Evolutionary conservation across 2,888 invertebrate species (phyloP), one percentile per base, ranked within the genome.

Genomic region (Muschampia plurimacula): DNA sequence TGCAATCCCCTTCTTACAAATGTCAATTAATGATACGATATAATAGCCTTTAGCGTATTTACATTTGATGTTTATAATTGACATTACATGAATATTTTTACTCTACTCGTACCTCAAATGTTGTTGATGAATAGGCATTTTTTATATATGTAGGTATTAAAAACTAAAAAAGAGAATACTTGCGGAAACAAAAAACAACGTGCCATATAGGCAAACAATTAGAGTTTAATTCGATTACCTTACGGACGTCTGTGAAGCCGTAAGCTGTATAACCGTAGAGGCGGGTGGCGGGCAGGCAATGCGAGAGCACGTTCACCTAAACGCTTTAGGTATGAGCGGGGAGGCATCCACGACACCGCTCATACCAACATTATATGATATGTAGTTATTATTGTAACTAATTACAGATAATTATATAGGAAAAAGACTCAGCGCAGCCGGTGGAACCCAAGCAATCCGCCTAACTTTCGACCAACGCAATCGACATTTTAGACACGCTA

Each of bases 261-360:
- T 44, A 59, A 15, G 22, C 70, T 57, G 46, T 59, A 41, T 41
- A 41, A 41, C 41, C 9, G 41, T 41, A 41, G 41, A 10, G 46
- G 46, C 46, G 46, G 65, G 72, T 75, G 78, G 82, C 86, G 82
- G 83, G 85, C 87, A 84, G 90, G 84, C 89, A 86, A 87, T 87
- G 92, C 90, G 91, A 83, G 82, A 78, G 77, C 78, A 84, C 91
- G 91, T 86, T 81, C 90, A 91, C 91, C 90, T 92, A 89, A 92
- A 94, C 93, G 93, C 93, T 94, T 94, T 94, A 94, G 93, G 93
- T 93, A 93, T 94, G 93, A 89, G 93, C 87, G 93, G 93, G 89
- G 89, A 84, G 85, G 93, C 93, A 93, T 93, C 93, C 93, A 93
- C 93, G 88, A 88, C 85, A 88, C 93, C 93, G 92, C 92, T 93